These are phyloP conservation scores for Hymenopus coronatus DNA, from an alignment of 2,888 invertebrate species.

Conservation along the genomic window DNA sequence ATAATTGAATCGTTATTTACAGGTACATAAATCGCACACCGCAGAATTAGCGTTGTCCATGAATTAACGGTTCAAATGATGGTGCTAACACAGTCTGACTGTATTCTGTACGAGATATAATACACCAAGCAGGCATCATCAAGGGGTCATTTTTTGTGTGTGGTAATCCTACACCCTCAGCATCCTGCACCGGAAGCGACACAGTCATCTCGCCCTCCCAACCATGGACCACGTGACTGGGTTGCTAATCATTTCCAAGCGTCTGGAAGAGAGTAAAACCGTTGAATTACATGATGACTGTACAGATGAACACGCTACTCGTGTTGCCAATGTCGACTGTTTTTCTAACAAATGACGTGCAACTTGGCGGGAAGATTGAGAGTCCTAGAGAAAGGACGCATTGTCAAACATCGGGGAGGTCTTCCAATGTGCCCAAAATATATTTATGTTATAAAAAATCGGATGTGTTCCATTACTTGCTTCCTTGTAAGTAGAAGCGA, in stretches of 20 bases:
- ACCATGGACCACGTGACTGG: not conserved
- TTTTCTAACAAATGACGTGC: not conserved
- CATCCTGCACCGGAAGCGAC: not conserved
- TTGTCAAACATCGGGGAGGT: too few species aligned
- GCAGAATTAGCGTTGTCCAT: too few species aligned
- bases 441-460: too few species aligned
- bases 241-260: not conserved
- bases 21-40: too few species aligned
- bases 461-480: too few species aligned
- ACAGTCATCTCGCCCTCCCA: not conserved
- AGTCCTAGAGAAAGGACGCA: too few species aligned
- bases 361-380: not conserved
- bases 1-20: too few species aligned
- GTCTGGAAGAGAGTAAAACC: not conserved
- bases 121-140: not conserved
- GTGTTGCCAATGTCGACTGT: not conserved
- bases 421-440: too few species aligned
- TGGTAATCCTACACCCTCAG: not conserved
- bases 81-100: not conserved
- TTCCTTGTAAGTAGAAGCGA: too few species aligned
- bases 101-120: not conserved
- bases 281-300: not conserved
- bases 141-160: not conserved
- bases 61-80: not conserved
- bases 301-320: not conserved